These are phyloP conservation scores for Portevinia maculata DNA, from an alignment of 2,888 invertebrate genomes.

Conservation along the genomic window DNA sequence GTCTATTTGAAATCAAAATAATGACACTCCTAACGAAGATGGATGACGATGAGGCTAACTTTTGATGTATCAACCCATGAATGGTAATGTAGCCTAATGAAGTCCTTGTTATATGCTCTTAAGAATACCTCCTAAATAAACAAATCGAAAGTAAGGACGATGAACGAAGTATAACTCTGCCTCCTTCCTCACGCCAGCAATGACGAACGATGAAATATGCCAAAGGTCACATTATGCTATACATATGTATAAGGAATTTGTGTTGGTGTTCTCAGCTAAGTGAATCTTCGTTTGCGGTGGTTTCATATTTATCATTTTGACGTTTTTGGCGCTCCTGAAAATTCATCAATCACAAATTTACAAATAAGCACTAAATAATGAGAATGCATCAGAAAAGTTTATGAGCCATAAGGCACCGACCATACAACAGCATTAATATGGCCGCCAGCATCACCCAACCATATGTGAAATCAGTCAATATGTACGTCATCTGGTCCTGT, in stretches of 20 bases:
- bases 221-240: slow-evolving; percentile 19
- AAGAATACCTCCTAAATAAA: slow-evolving; percentile 41
- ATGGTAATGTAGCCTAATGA: slow-evolving; percentile 67
- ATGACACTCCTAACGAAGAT: slow-evolving; percentile 70
- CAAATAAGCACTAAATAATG: slow-evolving; percentile 71
- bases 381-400: slow-evolving; percentile 71
- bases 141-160: slow-evolving; percentile 27
- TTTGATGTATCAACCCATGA: slow-evolving; percentile 64
- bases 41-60: slow-evolving; percentile 66
- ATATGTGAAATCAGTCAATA: slow-evolving; percentile 55
- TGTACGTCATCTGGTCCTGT: slow-evolving; percentile 56
- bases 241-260: slow-evolving; percentile 7
- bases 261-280: slow-evolving; percentile 58
- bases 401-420: slow-evolving; percentile 39
- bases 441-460: not conserved
- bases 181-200: not conserved
- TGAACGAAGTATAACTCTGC: slow-evolving; percentile 15
- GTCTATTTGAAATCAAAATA: slow-evolving; percentile 65
- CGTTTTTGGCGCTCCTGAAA: slow-evolving; percentile 63
- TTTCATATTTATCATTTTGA: slow-evolving; percentile 72
- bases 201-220: slow-evolving; percentile 7
- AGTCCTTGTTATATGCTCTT: slow-evolving; percentile 46
- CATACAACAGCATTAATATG: not conserved
- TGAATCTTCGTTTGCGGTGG: slow-evolving; percentile 72
- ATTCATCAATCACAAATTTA: slow-evolving; percentile 70